Conservation (phyloP, 1,140 invertebrate species). For the Zophobas atratus region DNA sequence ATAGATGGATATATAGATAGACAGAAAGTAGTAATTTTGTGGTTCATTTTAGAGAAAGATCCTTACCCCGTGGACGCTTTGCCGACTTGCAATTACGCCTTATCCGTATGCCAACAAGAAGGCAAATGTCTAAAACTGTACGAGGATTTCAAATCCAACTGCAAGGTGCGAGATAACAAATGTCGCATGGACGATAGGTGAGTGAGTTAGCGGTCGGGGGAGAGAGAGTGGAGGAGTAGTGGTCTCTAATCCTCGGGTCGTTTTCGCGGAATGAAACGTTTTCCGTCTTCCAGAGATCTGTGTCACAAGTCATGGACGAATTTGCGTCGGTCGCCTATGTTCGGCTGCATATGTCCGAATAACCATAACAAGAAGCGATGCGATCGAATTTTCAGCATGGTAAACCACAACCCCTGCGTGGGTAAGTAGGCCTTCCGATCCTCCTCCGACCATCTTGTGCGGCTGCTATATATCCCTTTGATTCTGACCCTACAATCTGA, state of each 20-base stretch:
- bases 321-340: conserved; percentile 86
- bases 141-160: conserved; percentile 88
- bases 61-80: conserved; percentile 88
- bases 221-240: background rate
- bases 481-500: conserved; percentile 42
- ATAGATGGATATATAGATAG: background rate
- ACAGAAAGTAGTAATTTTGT: conserved; percentile 11
- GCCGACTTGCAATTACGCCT: conserved; percentile 89
- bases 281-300: conserved; percentile 76
- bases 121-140: conserved; percentile 83
- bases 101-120: conserved; percentile 85
- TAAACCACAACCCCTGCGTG: conserved; percentile 93
- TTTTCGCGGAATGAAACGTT: conserved; percentile 4
- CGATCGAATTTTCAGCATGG: conserved; percentile 86
- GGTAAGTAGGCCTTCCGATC: conserved; percentile 78
- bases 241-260: background rate
- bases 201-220: conserved; percentile 59
- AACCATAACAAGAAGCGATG: conserved; percentile 90
- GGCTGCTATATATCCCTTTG: conserved; percentile 17
- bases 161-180: conserved; percentile 86
- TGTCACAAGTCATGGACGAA: conserved; percentile 90
- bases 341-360: conserved; percentile 92
- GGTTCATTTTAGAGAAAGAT: conserved; percentile 81
- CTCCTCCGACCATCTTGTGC: conserved; percentile 28
- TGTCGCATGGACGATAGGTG: conserved; percentile 91